Evolutionary conservation across 2,113 vertebrate species (phyloP).

Genomic region (Phocoena phocoena): DNA sequence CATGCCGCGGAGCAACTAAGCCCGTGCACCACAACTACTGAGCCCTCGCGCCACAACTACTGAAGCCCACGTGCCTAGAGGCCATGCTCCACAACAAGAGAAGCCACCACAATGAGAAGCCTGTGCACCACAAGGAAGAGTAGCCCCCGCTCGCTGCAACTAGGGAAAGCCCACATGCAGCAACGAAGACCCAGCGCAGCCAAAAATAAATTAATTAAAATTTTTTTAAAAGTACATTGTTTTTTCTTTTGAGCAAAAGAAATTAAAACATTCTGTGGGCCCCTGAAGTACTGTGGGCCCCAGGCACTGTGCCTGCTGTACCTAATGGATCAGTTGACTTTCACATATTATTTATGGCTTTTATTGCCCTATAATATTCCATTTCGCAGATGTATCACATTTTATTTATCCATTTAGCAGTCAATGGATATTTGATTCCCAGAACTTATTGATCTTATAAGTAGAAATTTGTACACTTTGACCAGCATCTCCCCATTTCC

Average conservation of each 20-base stretch:
- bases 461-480: neutral
- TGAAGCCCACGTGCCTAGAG: too few relatives aligned
- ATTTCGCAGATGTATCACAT: neutral
- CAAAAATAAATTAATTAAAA: too few relatives aligned
- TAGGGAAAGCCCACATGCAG: too few relatives aligned
- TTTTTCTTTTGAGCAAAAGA: neutral
- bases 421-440: neutral
- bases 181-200: too few relatives aligned
- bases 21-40: too few relatives aligned
- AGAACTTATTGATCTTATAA: neutral
- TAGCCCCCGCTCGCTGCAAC: too few relatives aligned
- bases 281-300: neutral
- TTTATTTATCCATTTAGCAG: neutral
- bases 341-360: neutral
- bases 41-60: too few relatives aligned
- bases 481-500: neutral
- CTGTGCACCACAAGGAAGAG: too few relatives aligned
- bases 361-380: neutral
- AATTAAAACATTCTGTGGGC: neutral
- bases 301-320: neutral
- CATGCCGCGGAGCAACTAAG: too few relatives aligned
- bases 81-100: too few relatives aligned
- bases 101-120: too few relatives aligned
- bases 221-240: neutral
- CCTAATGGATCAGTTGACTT: neutral